Evolutionary conservation across 2,113 vertebrate species (phyloP).

Genomic region (Alouatta palliata): DNA sequence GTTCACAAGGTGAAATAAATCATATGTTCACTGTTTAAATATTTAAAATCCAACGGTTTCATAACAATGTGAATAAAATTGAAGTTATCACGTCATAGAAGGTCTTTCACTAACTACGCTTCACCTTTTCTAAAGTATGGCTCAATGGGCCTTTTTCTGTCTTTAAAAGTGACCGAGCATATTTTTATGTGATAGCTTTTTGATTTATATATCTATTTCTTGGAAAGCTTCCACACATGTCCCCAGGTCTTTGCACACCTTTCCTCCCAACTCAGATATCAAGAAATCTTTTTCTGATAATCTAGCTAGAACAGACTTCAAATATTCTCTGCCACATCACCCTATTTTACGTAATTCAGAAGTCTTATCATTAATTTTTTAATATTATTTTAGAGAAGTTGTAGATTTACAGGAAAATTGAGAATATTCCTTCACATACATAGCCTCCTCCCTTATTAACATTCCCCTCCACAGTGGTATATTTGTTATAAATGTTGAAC

Average conservation of each 20-base stretch:
- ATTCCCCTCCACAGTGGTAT: neutral
- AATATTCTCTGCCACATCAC: neutral
- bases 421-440: neutral
- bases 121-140: neutral
- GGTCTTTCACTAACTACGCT: neutral
- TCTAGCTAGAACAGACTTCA: neutral
- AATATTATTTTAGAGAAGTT: neutral
- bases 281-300: neutral
- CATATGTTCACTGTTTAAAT: neutral
- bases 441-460: neutral
- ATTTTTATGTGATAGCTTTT: neutral
- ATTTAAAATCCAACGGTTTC: neutral
- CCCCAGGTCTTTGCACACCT: neutral
- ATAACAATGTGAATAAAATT: neutral
- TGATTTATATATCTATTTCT: neutral
- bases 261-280: neutral
- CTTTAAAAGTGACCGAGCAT: neutral
- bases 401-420: neutral
- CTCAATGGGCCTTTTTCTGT: neutral
- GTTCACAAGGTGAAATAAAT: neutral
- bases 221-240: neutral
- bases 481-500: neutral
- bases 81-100: neutral
- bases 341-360: neutral
- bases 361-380: neutral